Evolutionary conservation across 1,140 invertebrate genomes (phyloP), one percentile per base, ranked within the genome.

Genomic region (Drosophila tsacasi): DNA sequence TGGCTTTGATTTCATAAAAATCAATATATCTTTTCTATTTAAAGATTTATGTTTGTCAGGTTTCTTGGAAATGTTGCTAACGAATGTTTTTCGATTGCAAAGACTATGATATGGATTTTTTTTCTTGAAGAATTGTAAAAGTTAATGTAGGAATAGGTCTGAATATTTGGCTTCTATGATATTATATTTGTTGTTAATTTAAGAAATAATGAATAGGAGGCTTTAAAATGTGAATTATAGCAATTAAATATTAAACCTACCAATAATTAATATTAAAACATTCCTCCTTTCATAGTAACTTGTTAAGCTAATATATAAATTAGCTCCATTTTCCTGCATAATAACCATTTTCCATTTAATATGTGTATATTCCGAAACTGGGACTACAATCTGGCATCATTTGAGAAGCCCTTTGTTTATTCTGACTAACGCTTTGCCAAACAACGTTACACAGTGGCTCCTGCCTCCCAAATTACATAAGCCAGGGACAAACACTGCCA

Each of bases 351-450:
- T n/a, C 23, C 21, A 62, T 62, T 62, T 32, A 25, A 62, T 40
- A 21, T 25, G 19, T 35, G 25, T 40, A 9, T 25, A n/a, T 42
- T n/a, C 7, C 3, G 15, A 44, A 61, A 23, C 17, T 37, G 40
- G 21, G 13, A 30, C 35, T 17, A 30, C 27, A 40, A 25, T 32
- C 35, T 32, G 13, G 32, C 30, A 44, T 27, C 47, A 35, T 32
- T 54, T 55, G 13, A 15, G 25, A 37, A 68, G 32, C n/a, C 6
- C 39, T 30, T 47, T 72, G 68, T 72, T 72, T 68, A 39, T 50
- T 37, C 23, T 40, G 2, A 68, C 47, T 37, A 44, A 49, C 64
- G 39, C 47, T n/a, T 27, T 25, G 37, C 39, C 49, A 55, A 71
- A 68, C 64, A 55, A 67, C 32, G 30, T 23, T 52, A 35, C 27